These are phyloP conservation scores for Sycophaga agraensis DNA, from an alignment of 1,140 invertebrate genomes.

Conservation along the genomic window DNA sequence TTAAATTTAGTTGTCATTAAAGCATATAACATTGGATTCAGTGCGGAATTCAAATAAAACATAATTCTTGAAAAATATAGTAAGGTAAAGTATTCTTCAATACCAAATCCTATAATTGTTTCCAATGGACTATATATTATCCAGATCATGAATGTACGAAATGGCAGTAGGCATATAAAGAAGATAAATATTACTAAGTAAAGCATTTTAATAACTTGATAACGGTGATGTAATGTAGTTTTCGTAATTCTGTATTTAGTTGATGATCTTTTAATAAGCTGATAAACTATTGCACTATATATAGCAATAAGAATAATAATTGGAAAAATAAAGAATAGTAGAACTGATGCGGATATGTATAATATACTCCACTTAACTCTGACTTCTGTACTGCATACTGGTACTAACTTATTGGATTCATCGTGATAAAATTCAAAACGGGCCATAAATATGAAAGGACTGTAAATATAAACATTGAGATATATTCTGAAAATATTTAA, in stretches of 20 bases:
- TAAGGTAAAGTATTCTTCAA: conserved; percentile 76
- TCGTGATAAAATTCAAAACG: conserved; percentile 51
- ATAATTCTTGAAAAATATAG: conserved; percentile 83
- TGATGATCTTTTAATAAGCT: conserved; percentile 67
- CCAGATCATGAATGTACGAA: conserved; percentile 80
- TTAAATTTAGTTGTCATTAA: conserved; percentile 85
- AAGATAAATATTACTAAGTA: conserved; percentile 81
- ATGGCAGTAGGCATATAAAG: conserved; percentile 84
- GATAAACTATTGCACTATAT: conserved; percentile 75
- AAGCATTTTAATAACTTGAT: conserved; percentile 79
- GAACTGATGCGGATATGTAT: conserved; percentile 73
- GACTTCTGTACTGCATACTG: conserved; percentile 68
- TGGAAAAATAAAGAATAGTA: conserved; percentile 76
- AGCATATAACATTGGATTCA: conserved; percentile 83
- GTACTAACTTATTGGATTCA: conserved; percentile 58
- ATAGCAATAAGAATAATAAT: conserved; percentile 73
- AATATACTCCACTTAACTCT: conserved; percentile 67
- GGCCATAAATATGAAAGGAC: conserved; percentile 65
- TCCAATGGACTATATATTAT: conserved; percentile 69
- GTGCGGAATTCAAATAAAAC: conserved; percentile 81
- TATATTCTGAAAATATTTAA: too few species aligned
- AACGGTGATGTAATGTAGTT: conserved; percentile 65
- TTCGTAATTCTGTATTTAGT: conserved; percentile 61
- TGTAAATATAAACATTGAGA: too few species aligned
- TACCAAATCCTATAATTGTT: conserved; percentile 62